Base-by-base conservation (phyloP, 1,140 invertebrate genomes). In the Oedothorax gibbosus region DNA sequence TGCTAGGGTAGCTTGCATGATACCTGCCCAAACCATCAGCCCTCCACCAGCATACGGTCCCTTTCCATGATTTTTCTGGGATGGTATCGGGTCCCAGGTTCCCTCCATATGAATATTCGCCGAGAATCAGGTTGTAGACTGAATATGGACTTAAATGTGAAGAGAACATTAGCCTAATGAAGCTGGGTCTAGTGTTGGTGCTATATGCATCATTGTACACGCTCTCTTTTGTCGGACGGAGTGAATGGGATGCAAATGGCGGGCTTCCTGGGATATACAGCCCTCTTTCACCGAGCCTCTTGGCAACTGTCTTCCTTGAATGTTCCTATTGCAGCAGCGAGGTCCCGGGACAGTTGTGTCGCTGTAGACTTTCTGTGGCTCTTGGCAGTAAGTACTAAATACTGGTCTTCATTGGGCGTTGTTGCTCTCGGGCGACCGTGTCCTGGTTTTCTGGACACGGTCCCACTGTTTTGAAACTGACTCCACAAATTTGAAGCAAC, bases 221-320 rank as follows among this genome's bases (percentile, higher is more conserved):
- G 73, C 15, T 50, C 51, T 77, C 57, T 60, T 21, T 5, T 20
- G 73, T 15, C 5, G n/a, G n/a, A n/a, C 11, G 35, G 64, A 64
- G 15, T 77, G 56, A 77, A 11, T 11, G 57, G 73, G 20, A 77
- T 35, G 60, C 73, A 62, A 62, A 62, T 14, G 49, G 21, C 21
- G 49, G 73, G 72, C 18, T 14, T 75, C 21, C 72, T 72, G 21
- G 65, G 0, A 15, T 35, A 11, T 53, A n/a, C n/a, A 12, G 21
- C 35, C 56, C 14, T 14, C 6, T n/a, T 35, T 62, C 73, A 62
- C 64, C 5, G n/a, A 77, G 14, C 12, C 73, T 35, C 64, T 21
- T 77, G 56, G 20, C 12, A 77, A 62, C 14, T 21, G 56, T 62
- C 18, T 35, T 10, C 73, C 60, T 62, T 77, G 73, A n/a, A n/a